A percentile compares a stretch with the other conserved stretches of the same genome.
Conservation (phyloP, 2,113 vertebrate genomes). For the Tricholaema leucomelas region DNA sequence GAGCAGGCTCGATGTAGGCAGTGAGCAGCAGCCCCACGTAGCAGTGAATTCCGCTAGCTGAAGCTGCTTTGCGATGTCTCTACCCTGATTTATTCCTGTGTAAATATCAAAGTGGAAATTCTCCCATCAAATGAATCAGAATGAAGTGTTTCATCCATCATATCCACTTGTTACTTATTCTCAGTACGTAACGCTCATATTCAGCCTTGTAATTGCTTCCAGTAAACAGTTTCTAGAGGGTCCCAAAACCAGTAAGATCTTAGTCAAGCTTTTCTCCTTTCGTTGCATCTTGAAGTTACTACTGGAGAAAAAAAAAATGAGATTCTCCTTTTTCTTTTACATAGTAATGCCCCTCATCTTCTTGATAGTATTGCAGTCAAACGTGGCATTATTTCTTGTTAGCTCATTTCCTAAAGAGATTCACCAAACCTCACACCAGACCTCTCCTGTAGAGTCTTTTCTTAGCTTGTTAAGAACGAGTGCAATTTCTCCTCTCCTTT, state of each 20-base stretch:
- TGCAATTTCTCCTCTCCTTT: neutral
- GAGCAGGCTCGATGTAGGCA: slow-evolving; percentile 21
- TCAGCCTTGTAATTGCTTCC: slow-evolving; percentile 49
- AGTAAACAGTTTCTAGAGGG: slow-evolving; percentile 48
- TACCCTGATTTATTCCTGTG: slow-evolving; percentile 42
- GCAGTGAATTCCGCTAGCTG: neutral
- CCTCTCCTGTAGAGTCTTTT: neutral
- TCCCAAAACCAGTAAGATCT: slow-evolving; percentile 49
- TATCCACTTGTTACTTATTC: slow-evolving; percentile 58
- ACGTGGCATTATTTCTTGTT: slow-evolving; percentile 58
- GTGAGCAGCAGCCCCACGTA: neutral
- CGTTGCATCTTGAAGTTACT: slow-evolving; percentile 56
- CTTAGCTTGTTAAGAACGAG: neutral
- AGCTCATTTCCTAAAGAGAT: slow-evolving; percentile 46
- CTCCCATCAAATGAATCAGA: slow-evolving; percentile 12
- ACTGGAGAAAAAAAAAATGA: slow-evolving; percentile 50
- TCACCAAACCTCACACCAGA: slow-evolving; percentile 30
- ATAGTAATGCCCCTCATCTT: slow-evolving; percentile 44
- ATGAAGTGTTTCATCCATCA: slow-evolving; percentile 44
- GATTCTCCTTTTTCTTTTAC: slow-evolving; percentile 12
- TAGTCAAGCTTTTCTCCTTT: slow-evolving; percentile 55
- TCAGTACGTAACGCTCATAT: slow-evolving; percentile 40
- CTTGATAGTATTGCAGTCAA: slow-evolving; percentile 54
- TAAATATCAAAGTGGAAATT: slow-evolving; percentile 48
- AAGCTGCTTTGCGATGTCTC: neutral